Conservation (phyloP, 2,113 vertebrate genomes). For the Trachemys scripta region DNA sequence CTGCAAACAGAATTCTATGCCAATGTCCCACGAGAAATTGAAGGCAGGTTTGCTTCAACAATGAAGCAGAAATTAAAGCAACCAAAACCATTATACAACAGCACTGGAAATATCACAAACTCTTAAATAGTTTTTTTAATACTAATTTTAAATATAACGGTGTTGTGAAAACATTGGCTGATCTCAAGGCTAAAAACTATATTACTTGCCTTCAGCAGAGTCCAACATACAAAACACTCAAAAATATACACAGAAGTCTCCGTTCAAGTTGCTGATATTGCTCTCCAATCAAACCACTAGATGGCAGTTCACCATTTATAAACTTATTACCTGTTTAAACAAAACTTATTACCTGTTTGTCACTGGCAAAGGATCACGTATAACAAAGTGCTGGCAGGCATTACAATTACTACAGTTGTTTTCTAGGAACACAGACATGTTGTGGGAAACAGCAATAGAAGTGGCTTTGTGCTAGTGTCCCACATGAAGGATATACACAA, state of each 20-base stretch:
- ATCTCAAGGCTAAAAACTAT: background rate
- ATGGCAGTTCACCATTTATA: conserved; percentile 56
- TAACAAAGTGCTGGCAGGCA: background rate
- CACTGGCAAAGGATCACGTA: background rate
- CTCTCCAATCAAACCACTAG: conserved; percentile 20
- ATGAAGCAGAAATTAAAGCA: background rate
- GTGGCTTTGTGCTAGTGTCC: background rate
- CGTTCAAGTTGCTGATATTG: fast-evolving
- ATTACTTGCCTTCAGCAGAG: background rate
- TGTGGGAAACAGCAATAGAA: background rate
- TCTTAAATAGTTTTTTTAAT: background rate
- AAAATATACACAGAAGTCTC: background rate
- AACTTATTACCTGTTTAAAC: background rate
- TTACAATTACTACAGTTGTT: background rate
- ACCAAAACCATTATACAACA: background rate
- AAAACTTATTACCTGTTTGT: background rate
- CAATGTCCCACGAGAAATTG: background rate
- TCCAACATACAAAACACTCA: fast-evolving
- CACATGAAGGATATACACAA: background rate
- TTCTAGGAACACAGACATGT: background rate
- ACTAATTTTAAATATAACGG: background rate
- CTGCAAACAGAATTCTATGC: background rate
- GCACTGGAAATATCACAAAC: background rate
- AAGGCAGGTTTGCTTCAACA: background rate
- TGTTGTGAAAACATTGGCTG: fast-evolving